Evolutionary conservation across 2,888 invertebrate genomes (phyloP).

Genomic region (Drosophila antonietae): DNA sequence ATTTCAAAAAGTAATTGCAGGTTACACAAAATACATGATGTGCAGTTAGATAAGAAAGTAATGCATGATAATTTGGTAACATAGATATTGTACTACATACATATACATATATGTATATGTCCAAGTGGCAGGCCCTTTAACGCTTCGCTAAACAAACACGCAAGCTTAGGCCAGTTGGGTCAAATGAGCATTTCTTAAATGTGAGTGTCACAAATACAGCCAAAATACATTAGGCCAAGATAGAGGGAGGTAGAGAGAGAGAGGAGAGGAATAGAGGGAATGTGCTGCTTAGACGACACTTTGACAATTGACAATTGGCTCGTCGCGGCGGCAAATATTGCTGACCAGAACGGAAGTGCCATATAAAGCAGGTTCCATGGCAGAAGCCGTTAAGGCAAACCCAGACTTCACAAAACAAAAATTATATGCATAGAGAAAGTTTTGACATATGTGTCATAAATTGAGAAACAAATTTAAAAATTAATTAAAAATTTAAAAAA

Average conservation of each 20-base stretch:
- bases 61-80: slow-evolving; percentile 14
- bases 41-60: slow-evolving; percentile 11
- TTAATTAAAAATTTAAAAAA: neutral
- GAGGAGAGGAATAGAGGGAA: neutral
- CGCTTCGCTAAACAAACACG: slow-evolving; percentile 34
- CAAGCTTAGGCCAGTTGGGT: slow-evolving; percentile 29
- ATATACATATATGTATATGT: neutral
- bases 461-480: neutral
- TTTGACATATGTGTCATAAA: slow-evolving; percentile 19
- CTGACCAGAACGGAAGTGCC: slow-evolving; percentile 71
- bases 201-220: slow-evolving; percentile 13
- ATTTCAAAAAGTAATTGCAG: neutral
- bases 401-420: slow-evolving; percentile 12
- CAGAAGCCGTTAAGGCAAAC: slow-evolving; percentile 34
- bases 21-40: neutral
- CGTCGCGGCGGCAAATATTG: slow-evolving; percentile 37
- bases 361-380: slow-evolving; percentile 40
- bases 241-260: neutral
- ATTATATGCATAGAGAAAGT: slow-evolving; percentile 42
- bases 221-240: slow-evolving; percentile 35
- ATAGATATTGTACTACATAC: neutral
- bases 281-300: slow-evolving; percentile 22
- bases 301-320: slow-evolving; percentile 46
- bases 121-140: slow-evolving; percentile 20
- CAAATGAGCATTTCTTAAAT: neutral